These are phyloP conservation scores for Mobula birostris DNA, from an alignment of 2,113 vertebrate species.

Conservation along the genomic window DNA sequence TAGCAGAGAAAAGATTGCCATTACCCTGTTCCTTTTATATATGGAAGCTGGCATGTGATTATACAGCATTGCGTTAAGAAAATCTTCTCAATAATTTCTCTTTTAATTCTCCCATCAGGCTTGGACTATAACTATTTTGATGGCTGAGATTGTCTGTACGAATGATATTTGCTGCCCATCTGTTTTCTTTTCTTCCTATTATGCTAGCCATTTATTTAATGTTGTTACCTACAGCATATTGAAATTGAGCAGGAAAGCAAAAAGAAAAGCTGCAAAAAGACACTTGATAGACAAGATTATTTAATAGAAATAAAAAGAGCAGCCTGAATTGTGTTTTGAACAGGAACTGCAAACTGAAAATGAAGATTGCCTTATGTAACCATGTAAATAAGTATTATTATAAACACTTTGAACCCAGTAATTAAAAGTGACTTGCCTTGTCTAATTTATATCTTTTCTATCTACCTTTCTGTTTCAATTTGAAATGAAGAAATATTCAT, in stretches of 20 bases:
- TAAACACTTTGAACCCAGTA: neutral
- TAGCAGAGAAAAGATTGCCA: neutral
- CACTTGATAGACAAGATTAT: constrained; percentile 19
- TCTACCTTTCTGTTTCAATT: neutral
- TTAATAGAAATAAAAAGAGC: neutral
- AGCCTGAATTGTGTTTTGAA: neutral
- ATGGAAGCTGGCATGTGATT: neutral
- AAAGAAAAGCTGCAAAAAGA: neutral
- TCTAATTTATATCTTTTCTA: neutral
- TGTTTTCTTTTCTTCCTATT: neutral
- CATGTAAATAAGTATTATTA: neutral
- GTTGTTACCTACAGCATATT: neutral
- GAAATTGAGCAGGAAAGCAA: neutral
- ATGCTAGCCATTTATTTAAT: neutral
- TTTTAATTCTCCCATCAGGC: neutral
- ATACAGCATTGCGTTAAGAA: neutral
- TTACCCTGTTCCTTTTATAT: neutral
- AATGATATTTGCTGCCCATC: neutral
- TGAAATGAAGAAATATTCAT: constrained; percentile 15
- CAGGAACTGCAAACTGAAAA: neutral
- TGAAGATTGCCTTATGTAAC: neutral
- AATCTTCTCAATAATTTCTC: neutral
- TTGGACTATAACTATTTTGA: neutral
- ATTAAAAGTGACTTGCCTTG: neutral
- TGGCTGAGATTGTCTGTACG: neutral